phyloP scores from a whole-genome alignment of 2,113 vertebrate species.

The Protomyctophum bolini region DNA sequence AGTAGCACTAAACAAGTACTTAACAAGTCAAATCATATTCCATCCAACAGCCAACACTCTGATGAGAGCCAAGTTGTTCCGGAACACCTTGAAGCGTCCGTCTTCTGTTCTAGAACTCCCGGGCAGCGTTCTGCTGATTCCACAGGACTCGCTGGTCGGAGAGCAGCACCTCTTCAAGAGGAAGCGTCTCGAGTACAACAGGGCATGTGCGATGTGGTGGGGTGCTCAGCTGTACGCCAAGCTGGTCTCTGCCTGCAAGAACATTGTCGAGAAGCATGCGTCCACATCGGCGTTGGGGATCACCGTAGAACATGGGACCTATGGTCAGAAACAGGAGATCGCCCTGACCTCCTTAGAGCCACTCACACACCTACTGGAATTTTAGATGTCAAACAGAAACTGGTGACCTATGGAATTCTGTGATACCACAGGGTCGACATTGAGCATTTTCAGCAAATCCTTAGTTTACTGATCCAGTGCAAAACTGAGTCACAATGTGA shows the following conservation, averaged over 20 bases:
- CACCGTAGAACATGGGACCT: conserved; percentile 80
- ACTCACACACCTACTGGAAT: conserved; percentile 86
- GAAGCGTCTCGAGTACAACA: conserved; percentile 78
- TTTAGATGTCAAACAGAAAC: conserved; percentile 58
- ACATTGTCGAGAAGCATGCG: conserved; percentile 66
- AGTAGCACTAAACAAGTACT: no score
- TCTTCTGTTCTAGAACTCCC: conserved; percentile 87
- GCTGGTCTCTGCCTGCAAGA: conserved; percentile 82
- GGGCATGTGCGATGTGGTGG: conserved; percentile 81
- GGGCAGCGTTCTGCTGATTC: conserved; percentile 84
- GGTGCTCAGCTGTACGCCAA: conserved; percentile 83
- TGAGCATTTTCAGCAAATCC: no score
- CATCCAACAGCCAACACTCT: conserved; percentile 77
- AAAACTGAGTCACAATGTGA: no score
- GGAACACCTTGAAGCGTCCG: conserved; percentile 71
- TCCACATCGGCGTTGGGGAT: conserved; percentile 76
- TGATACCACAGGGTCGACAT: no score
- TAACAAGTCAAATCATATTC: not conserved
- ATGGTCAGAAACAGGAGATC: conserved; percentile 87
- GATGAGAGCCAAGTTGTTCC: conserved; percentile 85
- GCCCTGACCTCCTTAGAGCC: conserved; percentile 84
- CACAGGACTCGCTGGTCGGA: conserved; percentile 87
- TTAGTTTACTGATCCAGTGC: no score
- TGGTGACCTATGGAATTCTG: no score
- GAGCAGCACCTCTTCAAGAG: conserved; percentile 72